Evolutionary conservation across 2,113 vertebrate genomes (phyloP), one percentile per base, ranked within the genome.

Genomic region (Nanorana parkeri): DNA sequence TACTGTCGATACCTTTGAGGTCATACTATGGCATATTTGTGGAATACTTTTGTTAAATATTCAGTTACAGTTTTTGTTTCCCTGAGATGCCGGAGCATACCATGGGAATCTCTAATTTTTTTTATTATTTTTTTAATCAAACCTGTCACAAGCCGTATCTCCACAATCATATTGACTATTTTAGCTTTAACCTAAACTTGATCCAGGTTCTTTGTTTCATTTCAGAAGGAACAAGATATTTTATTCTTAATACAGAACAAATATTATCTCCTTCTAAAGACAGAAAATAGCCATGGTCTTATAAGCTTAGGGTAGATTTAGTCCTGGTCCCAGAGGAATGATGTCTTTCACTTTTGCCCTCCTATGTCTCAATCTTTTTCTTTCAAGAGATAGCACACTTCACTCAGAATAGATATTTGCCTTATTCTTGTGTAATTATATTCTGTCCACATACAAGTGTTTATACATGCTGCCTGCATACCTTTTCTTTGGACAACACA

Each of bases 231-330:
- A 23, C 2, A 52, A 52, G 41, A 1, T 26, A n/a, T 51, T 77
- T 63, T 51, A 16, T 28, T 17, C 63, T 65, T 77, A 47, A 77
- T 65, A 65, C 36, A 65, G 8, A 67, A 20, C 17, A 64, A 65
- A 52, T 52, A 77, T 66, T 78, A 78, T 78, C 41, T 51, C 66
- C 28, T 64, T 28, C 19, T 32, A 51, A 32, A 64, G 51, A 32
- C 20, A 78, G 41, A 55, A 78, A 78, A 78, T 36, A 78, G 76
- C 76, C 47, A 17, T 20, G 7, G 64, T 63, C 61, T 78, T 67
- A 67, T 55, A 67, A 52, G 76, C 61, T 78, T 78, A 77, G 51
- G 61, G 76, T 67, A 67, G 61, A 52, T 79, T 68, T 68, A 56
- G 11, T n/a, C 24, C 2, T n/a, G 28, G 77, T 36, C 77, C 77